Conservation (phyloP, 2,797 vertebrate species). For the Enteromius argenteus region DNA sequence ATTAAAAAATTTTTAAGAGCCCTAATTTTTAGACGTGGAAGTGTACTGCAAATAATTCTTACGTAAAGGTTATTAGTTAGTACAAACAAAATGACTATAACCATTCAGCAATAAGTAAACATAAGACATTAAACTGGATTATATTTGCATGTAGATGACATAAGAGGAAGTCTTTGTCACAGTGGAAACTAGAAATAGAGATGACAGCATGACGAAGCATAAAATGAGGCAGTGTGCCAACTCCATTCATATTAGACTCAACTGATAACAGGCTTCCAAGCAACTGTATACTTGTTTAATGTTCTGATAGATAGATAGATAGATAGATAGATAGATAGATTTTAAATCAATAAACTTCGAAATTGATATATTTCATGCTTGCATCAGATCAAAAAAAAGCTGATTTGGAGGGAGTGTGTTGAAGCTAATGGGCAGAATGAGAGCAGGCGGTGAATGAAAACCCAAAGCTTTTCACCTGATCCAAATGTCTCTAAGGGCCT, state of each 20-base stretch:
- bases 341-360: not conserved
- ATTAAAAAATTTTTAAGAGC: not conserved
- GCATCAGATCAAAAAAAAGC: not conserved
- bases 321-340: not conserved
- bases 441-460: constrained; percentile 21
- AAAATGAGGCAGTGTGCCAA: constrained; percentile 13
- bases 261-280: not conserved
- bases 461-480: constrained; percentile 37
- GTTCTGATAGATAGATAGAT: not conserved
- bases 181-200: constrained; percentile 28
- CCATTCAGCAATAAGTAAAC: not conserved
- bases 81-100: constrained; percentile 17
- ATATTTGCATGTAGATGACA: constrained; percentile 7
- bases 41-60: constrained; percentile 1
- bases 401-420: constrained; percentile 8
- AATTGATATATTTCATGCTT: not conserved
- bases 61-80: constrained; percentile 1
- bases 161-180: constrained; percentile 30
- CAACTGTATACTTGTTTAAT: not conserved
- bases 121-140: constrained; percentile 1
- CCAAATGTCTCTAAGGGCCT: constrained; percentile 44
- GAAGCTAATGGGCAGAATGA: constrained; percentile 41
- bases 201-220: constrained; percentile 1
- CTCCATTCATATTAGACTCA: not conserved
- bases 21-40: not conserved